Base-by-base conservation (phyloP, 2,888 invertebrate species). In the Latrodectus elegans region DNA sequence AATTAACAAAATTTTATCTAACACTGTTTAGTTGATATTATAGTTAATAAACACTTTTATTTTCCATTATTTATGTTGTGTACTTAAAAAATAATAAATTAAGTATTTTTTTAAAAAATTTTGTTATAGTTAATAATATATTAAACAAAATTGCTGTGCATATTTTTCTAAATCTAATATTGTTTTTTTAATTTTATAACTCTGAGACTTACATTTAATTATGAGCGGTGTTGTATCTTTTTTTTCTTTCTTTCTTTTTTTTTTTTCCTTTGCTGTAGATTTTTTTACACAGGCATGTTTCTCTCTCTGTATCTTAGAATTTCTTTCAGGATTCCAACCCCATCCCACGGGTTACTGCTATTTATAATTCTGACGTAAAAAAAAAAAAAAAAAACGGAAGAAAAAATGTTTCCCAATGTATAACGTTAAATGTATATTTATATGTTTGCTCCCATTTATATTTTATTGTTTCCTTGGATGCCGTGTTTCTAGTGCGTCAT, bases 341-440 rank as follows among this genome's bases (percentile, higher is more conserved):
- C 80, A 81, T 65, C 86, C 76, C 86, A 81, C 86, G 86, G 86
- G 80, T 22, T 81, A 65, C 8, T 71, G 71, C 81, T 86, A 86
- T 81, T 81, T 85, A 76, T 86, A 76, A 80, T n/a, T 22, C 68
- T 72, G 64, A 26, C 68, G 68, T 53, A 68, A 85, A 75, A 86
- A 84, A 60, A 38, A 38, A 60, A 49, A 68, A 85, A 75, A 86
- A 84, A 60, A 38, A 38, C 55, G 6, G 26, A 8, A 17, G 67
- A 74, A 80, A 73, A 71, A 79, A 79, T 55, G 53, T 55, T 71
- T 17, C n/a, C 65, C 60, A 49, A 55, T 71, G 51, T 53, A 70
- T 52, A 64, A 73, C 73, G 73, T 52, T 52, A n/a, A 73, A 51
- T 72, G 51, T 80, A 80, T 80, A 72, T 80, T 72, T 80, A 80